Conservation (phyloP, 2,797 vertebrate genomes). For the Euthynnus affinis region DNA sequence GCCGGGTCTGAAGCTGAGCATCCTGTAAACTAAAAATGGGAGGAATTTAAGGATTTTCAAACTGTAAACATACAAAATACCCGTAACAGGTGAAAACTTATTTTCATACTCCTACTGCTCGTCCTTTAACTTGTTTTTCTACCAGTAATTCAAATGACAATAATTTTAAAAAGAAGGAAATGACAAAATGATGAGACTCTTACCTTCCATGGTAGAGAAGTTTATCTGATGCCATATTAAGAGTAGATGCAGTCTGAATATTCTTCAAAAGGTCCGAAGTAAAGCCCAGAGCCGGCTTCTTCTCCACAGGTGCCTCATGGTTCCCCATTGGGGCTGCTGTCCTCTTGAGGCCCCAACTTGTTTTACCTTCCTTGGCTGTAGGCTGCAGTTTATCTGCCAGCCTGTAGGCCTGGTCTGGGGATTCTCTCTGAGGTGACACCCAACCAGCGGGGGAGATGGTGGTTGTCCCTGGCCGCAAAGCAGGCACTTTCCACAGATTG, state of each 20-base stretch:
- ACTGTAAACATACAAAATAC: background rate
- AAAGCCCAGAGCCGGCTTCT: conserved; percentile 80
- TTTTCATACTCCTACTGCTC: no score
- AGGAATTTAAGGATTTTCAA: conserved; percentile 1
- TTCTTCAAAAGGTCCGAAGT: conserved; percentile 83
- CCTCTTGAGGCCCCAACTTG: conserved; percentile 80
- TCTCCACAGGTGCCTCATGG: conserved; percentile 79
- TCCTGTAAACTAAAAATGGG: conserved; percentile 74
- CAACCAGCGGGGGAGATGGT: conserved; percentile 68
- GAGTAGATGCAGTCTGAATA: conserved; percentile 72
- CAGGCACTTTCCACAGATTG: conserved; percentile 89
- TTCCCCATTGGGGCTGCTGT: conserved; percentile 72
- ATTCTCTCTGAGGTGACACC: conserved; percentile 77
- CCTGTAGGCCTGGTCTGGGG: conserved; percentile 70
- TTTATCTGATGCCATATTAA: conserved; percentile 80
- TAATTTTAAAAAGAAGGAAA: background rate
- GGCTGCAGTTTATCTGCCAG: conserved; percentile 72
- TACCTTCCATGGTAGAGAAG: conserved; percentile 87
- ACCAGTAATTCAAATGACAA: background rate
- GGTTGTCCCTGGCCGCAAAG: conserved; percentile 81
- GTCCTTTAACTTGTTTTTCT: background rate
- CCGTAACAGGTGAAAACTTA: background rate
- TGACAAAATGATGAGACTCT: background rate
- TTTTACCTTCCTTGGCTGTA: conserved; percentile 72
- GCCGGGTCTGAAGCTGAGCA: conserved; percentile 65